A percentile compares a stretch with the other conserved stretches of the same genome.
These are phyloP conservation scores for Zaprionus tsacasi DNA, from an alignment of 1,140 invertebrate genomes.

Conservation along the genomic window DNA sequence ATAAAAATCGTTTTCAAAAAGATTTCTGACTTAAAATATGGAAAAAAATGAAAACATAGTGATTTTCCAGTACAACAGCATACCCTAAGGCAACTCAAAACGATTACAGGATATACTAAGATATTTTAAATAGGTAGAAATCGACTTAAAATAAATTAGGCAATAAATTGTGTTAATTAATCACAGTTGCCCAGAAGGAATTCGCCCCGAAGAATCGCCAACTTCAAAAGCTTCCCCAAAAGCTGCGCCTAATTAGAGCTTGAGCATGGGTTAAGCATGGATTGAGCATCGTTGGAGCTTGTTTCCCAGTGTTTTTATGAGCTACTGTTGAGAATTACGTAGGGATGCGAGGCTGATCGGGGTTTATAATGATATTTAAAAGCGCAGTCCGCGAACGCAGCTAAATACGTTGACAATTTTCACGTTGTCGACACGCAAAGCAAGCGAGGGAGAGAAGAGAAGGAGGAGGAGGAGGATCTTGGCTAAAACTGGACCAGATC, in stretches of 20 bases:
- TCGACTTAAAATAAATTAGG: constrained; percentile 6
- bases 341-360: constrained; percentile 35
- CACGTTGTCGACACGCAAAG: constrained; percentile 54
- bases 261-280: constrained; percentile 12
- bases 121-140: neutral
- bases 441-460: neutral
- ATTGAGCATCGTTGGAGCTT: constrained; percentile 19
- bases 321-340: constrained; percentile 74
- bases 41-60: neutral
- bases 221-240: constrained; percentile 7
- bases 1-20: neutral
- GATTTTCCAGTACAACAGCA: neutral
- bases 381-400: constrained; percentile 46
- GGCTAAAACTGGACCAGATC: constrained; percentile 39
- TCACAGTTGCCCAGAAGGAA: neutral
- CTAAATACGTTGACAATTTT: constrained; percentile 81
- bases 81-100: neutral
- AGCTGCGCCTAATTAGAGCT: constrained; percentile 35
- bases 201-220: neutral
- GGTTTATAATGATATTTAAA: constrained; percentile 79
- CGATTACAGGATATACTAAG: neutral
- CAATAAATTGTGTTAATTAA: constrained; percentile 10
- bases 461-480: neutral
- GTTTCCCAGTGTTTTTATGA: constrained; percentile 33
- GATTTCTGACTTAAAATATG: neutral